A percentile compares a stretch with the other conserved stretches of the same genome.
These are phyloP conservation scores for Corythornis vintsioides DNA, from an alignment of 2,113 vertebrate genomes.

Conservation along the genomic window DNA sequence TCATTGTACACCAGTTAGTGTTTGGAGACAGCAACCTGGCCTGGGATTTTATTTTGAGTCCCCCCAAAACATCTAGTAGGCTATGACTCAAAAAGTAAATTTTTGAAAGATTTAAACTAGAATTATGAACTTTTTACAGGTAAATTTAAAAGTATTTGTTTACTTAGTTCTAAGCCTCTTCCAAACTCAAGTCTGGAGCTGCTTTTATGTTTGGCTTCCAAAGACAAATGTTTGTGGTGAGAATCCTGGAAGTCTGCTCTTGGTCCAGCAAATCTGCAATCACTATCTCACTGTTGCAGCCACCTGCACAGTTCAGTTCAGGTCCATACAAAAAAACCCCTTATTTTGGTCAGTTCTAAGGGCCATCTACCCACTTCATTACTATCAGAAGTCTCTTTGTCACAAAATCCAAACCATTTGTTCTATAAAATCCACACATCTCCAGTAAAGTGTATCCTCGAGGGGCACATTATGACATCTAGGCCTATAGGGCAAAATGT, in stretches of 20 bases:
- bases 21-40: background rate
- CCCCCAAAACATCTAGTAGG: background rate
- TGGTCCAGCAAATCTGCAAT: background rate
- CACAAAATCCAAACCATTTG: background rate
- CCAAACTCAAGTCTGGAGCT: background rate
- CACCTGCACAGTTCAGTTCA: background rate
- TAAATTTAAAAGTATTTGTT: background rate
- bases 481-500: fast-evolving
- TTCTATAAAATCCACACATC: background rate
- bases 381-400: background rate
- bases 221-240: background rate
- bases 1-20: fast-evolving
- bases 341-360: background rate
- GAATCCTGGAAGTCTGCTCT: background rate
- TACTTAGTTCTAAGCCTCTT: background rate
- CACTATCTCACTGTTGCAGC: background rate
- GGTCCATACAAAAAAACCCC: background rate
- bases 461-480: fast-evolving
- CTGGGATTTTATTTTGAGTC: background rate
- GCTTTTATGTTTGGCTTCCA: background rate
- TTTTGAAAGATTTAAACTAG: background rate
- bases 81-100: background rate
- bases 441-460: background rate
- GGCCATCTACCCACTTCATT: background rate
- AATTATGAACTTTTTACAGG: background rate